A percentile compares a stretch with the other conserved stretches of the same genome.
phyloP scores from a whole-genome alignment of 2,113 vertebrate genomes.

The Uria aalge region DNA sequence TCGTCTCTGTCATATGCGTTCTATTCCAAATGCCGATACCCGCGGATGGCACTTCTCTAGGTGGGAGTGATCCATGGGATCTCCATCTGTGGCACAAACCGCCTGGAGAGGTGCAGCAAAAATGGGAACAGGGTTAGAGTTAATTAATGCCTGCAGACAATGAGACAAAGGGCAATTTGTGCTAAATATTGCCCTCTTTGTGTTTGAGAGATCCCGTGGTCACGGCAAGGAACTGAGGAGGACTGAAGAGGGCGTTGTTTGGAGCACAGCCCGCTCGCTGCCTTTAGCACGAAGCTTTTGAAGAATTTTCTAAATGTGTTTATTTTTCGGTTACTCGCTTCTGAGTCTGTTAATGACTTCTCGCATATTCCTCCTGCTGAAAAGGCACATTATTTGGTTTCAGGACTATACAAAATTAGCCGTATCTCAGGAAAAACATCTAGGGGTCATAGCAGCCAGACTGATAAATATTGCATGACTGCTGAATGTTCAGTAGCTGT shows the following conservation, averaged over 20 bases:
- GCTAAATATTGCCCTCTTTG: not conserved
- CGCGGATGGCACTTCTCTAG: rapidly evolving
- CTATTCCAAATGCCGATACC: rapidly evolving
- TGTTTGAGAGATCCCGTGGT: not conserved
- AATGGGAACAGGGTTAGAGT: not conserved
- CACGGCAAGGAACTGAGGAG: not conserved
- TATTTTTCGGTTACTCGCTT: not conserved
- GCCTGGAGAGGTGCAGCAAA: not conserved
- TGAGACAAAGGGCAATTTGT: not conserved
- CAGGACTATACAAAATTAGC: not conserved
- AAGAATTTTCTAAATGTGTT: not conserved
- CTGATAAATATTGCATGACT: not conserved
- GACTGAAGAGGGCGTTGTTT: not conserved
- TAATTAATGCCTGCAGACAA: not conserved
- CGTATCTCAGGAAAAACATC: not conserved
- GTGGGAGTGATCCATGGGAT: not conserved
- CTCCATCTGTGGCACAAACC: not conserved
- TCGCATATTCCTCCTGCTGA: rapidly evolving
- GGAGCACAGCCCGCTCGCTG: no score
- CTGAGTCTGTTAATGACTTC: not conserved
- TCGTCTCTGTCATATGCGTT: rapidly evolving
- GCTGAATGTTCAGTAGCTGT: not conserved
- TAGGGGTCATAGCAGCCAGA: not conserved
- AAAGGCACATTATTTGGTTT: not conserved
- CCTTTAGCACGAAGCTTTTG: not conserved